Base-by-base conservation (phyloP, 2,113 vertebrate species). In the Chaetorhynchus papuensis region DNA sequence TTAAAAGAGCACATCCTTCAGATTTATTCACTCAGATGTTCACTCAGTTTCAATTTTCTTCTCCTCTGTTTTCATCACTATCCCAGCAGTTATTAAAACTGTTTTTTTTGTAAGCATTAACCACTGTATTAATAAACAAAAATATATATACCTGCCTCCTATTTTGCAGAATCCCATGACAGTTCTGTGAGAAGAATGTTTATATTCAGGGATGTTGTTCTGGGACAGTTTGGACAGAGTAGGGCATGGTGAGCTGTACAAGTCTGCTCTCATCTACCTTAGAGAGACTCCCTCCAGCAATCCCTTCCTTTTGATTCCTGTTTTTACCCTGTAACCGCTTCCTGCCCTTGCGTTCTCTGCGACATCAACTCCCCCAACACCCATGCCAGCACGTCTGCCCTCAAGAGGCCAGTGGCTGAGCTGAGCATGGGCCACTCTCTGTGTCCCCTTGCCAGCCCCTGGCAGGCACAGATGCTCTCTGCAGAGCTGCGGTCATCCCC, bases 391-490 rank as follows among this genome's bases (percentile, higher is more conserved):
- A 9, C 0, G 1, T 24, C 7, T 39, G 4, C 13, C 16, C 26
- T 37, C 24, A 28, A 44, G 50, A 35, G 9, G 6, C 20, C 6
- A 16, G 42, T 27, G 59, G 18, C 27, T 20, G 42, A 37, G 42
- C n/a, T 63, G 23, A 57, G 39, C 27, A 8, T 1, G 35, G 69
- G 70, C 21, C 20, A 33, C 10, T 10, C 45, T 2, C 1, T 53
- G n/a, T 37, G 68, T 13, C 12, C 8, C 21, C 31, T 60, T 60
- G 47, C 9, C 31, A 28, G 64, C 13, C 24, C 7, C 28, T 0
- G 0, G 16, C 61, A 39, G 42, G 17, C 11, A 10, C 9, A 28
- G 69, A 7, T 11, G 15, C 39, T 71, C 9, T 1, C 27, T 1
- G 2, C 13, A 31, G 53, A 57, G 23, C 20, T 60, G 26, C 27